Base-by-base conservation (phyloP, 2,888 invertebrate genomes). In the Epirrhoe alternata region DNA sequence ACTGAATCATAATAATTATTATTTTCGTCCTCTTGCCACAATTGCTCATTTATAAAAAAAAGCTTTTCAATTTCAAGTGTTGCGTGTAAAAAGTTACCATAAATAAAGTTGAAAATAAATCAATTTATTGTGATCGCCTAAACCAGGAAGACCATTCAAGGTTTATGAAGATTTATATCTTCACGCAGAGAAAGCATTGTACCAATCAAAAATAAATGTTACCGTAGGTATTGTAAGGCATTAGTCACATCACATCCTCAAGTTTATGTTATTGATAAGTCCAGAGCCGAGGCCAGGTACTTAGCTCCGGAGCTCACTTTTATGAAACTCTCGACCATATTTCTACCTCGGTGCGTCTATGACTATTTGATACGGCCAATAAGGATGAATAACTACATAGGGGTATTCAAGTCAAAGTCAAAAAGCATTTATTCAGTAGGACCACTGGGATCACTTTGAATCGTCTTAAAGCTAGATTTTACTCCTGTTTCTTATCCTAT, bases 161-260 rank as follows among this genome's bases (percentile, higher is more conserved):
- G 35, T 61, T 45, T 56, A 53, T 14, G 33, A 55, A 56, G 52
- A 67, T 63, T 59, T 38, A 67, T 67, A 67, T 67, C 51, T 56
- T 60, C 31, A 10, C 30, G n/a, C 45, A 55, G 30, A 64, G 58
- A 52, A 64, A 64, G 51, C 59, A 38, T 55, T 55, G 24, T 57
- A 51, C 17, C 45, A 45, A 63, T 65, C 45, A 56, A 61, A 67
- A 69, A 68, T 67, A 66, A 66, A 70, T 56, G 24, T 42, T 63
- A 64, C 56, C 56, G 30, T 24, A 24, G 24, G 24, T 61, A 64
- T 50, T 64, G 61, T 70, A 58, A 58, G 31, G 42, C 61, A 68
- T 72, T 66, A 69, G 54, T 71, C 63, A 65, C 58, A 31, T 71
- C 63, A 65, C 58, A 31, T 60, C 51, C 64, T 17, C 12, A 45